These are phyloP conservation scores for Lasioglossum baleicum DNA, from an alignment of 1,140 invertebrate species.

Conservation along the genomic window DNA sequence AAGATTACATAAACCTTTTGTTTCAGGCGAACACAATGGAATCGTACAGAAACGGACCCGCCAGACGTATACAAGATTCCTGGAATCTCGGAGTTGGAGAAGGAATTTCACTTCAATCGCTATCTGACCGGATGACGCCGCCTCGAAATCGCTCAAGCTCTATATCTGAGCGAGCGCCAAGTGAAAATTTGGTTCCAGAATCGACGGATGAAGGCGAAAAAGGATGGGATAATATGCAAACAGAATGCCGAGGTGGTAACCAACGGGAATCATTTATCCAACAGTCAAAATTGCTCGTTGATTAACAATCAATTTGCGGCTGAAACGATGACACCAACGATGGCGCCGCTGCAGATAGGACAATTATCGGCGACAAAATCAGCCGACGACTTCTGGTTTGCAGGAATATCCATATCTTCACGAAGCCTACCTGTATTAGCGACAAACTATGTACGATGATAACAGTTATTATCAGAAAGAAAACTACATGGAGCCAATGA, in stretches of 20 bases:
- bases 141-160: conserved; percentile 90
- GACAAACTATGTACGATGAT: conserved; percentile 32
- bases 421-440: conserved; percentile 58
- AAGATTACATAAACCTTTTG: not conserved
- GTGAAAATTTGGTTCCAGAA: conserved; percentile 98
- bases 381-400: not conserved
- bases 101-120: conserved; percentile 94
- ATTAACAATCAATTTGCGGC: not conserved
- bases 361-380: not conserved
- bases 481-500: not conserved
- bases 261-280: not conserved
- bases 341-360: not conserved
- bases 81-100: conserved; percentile 94
- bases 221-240: conserved; percentile 76
- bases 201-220: conserved; percentile 90
- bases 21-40: conserved; percentile 47
- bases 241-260: not conserved
- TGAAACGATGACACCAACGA: not conserved
- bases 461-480: conserved; percentile 39
- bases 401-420: conserved; percentile 55
- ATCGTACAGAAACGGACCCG: conserved; percentile 85
- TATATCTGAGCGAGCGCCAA: conserved; percentile 92
- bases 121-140: conserved; percentile 91
- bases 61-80: conserved; percentile 94
- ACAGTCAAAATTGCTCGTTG: not conserved